Conservation (phyloP, 2,113 vertebrate species). For the Semicossyphus pulcher region DNA sequence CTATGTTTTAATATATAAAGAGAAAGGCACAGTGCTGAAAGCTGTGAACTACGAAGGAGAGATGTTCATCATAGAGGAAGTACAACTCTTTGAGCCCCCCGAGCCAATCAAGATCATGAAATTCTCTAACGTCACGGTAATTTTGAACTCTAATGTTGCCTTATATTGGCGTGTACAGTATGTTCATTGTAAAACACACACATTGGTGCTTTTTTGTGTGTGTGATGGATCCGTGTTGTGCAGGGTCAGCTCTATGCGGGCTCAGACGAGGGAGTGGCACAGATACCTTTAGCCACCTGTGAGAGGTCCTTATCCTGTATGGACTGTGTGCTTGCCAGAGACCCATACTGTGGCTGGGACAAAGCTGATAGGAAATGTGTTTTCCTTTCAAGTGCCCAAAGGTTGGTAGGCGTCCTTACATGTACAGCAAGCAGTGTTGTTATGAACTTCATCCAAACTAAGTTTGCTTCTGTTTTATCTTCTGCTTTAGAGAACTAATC, state of each 20-base stretch:
- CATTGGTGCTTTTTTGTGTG: not conserved
- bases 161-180: not conserved
- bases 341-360: slow-evolving; percentile 87
- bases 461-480: slow-evolving; percentile 4
- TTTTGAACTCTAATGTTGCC: not conserved
- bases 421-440: not conserved
- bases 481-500: slow-evolving; percentile 76
- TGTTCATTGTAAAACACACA: not conserved
- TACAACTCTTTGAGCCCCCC: slow-evolving; percentile 78
- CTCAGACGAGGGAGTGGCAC: slow-evolving; percentile 77
- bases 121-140: slow-evolving; percentile 81
- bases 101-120: slow-evolving; percentile 80
- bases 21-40: slow-evolving; percentile 85
- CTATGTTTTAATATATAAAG: slow-evolving; percentile 63
- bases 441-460: not conserved
- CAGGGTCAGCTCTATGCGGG: slow-evolving; percentile 82
- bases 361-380: slow-evolving; percentile 45
- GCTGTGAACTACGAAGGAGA: slow-evolving; percentile 80
- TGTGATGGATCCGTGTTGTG: slow-evolving; percentile 19
- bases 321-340: slow-evolving; percentile 86
- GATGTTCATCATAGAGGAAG: slow-evolving; percentile 86
- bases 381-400: slow-evolving; percentile 37
- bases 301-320: slow-evolving; percentile 75
- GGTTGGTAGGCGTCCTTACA: slow-evolving; percentile 9
- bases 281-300: slow-evolving; percentile 82